Base-by-base conservation (phyloP, 2,888 invertebrate genomes). In the Pachymerium ferrugineum region DNA sequence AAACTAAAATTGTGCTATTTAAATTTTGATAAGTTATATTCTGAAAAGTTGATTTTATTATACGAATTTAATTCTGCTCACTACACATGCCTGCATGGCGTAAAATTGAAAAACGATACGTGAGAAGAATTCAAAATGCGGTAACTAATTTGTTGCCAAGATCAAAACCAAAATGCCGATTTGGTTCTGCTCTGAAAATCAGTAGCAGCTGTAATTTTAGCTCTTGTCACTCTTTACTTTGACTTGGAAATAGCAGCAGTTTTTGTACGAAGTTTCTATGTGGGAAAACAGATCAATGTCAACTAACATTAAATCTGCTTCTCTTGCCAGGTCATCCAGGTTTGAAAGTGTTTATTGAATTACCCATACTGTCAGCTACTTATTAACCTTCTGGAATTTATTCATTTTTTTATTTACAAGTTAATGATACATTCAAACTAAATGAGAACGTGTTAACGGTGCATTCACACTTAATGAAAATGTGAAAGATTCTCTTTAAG, bases 151-250 rank as follows among this genome's bases (percentile, higher is more conserved):
- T 47, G 19, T 6, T 16, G 19, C 19, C 16, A 47, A 47, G 47
- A 47, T 19, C 19, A 47, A 47, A 47, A 19, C 19, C 19, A 16
- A 47, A 47, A 47, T 19, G 47, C 47, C 47, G 47, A 19, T 47
- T 47, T 19, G 47, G 47, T 47, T 47, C 47, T 47, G 47, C 47
- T 47, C 47, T 47, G 47, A 47, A 47, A 47, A 47, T 47, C 47
- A 10, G 19, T 47, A 47, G 47, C 19, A 47, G 47, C 47, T 47
- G 47, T 47, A 47, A 47, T 47, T 47, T 47, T 47, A 47, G 47
- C 47, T 47, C 47, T 5, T 47, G 47, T 38, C 38, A 38, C 6
- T 38, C 38, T 38, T 3, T 38, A 12, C n/a, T n/a, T n/a, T n/a
- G n/a, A n/a, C n/a, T n/a, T n/a, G n/a, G n/a, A n/a, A n/a, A n/a